A percentile compares a stretch with the other conserved stretches of the same genome.
Conservation (phyloP, 2,888 invertebrate genomes). For the Tricholauxania praeusta region DNA sequence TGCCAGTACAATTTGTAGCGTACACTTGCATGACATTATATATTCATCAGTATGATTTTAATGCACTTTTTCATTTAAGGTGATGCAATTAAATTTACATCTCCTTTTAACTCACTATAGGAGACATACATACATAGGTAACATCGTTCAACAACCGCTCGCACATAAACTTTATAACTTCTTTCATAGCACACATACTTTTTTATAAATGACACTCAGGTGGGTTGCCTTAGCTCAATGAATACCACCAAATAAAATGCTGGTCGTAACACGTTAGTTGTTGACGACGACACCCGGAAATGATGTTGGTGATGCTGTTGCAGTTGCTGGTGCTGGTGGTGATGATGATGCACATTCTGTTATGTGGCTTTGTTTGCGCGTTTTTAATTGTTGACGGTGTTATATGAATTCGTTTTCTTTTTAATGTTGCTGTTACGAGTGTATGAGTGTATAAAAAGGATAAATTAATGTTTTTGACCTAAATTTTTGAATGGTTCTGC, state of each 20-base stretch:
- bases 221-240: background rate
- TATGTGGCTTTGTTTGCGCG: background rate
- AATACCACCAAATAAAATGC: background rate
- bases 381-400: background rate
- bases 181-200: conserved; percentile 14
- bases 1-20: no score
- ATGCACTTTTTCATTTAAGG: conserved; percentile 22
- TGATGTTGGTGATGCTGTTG: background rate
- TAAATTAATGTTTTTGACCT: conserved; percentile 30
- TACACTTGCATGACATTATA: background rate
- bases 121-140: background rate
- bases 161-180: conserved; percentile 22
- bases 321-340: background rate
- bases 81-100: conserved; percentile 19
- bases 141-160: background rate
- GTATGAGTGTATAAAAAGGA: background rate
- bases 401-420: conserved; percentile 1
- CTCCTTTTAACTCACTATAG: background rate
- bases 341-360: background rate
- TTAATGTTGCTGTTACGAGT: background rate
- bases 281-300: background rate
- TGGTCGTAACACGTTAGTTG: background rate
- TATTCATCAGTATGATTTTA: conserved; percentile 18
- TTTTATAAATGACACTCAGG: background rate
- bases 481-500: conserved; percentile 16